phyloP scores from a whole-genome alignment of 2,113 vertebrate genomes.

The Hemichromis elongatus region DNA sequence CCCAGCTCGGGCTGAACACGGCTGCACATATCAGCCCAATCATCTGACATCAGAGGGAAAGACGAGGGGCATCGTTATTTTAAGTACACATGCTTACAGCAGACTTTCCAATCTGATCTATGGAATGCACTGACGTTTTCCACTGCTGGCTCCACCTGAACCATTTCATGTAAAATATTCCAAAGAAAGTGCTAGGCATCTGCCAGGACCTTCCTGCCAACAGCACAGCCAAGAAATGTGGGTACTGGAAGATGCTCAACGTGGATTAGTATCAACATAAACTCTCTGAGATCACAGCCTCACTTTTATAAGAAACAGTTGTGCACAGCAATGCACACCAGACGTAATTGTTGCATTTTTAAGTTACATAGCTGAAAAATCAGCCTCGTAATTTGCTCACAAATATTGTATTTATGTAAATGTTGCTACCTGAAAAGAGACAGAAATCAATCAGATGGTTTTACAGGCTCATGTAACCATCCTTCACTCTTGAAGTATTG shows the following conservation, averaged over 20 bases:
- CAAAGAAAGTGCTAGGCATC: slow-evolving; percentile 25
- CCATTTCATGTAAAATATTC: slow-evolving; percentile 27
- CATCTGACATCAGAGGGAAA: slow-evolving; percentile 39
- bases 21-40: slow-evolving; percentile 41
- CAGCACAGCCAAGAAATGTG: slow-evolving; percentile 41
- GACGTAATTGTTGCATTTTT: neutral
- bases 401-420: neutral
- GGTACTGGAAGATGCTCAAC: slow-evolving; percentile 47
- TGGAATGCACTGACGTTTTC: slow-evolving; percentile 45
- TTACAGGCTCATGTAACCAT: neutral
- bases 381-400: neutral
- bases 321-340: neutral
- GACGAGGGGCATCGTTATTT: slow-evolving; percentile 54
- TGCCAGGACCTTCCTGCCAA: slow-evolving; percentile 45
- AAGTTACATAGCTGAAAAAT: rapidly evolving
- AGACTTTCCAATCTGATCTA: slow-evolving; percentile 41
- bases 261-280: slow-evolving; percentile 54
- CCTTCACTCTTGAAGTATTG: neutral
- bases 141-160: slow-evolving; percentile 44
- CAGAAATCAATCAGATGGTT: neutral
- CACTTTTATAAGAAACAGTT: slow-evolving; percentile 43
- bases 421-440: neutral
- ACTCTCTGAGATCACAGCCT: slow-evolving; percentile 35
- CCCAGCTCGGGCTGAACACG: slow-evolving; percentile 5
- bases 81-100: slow-evolving; percentile 28